Evolutionary conservation across 2,888 invertebrate genomes (phyloP).

Genomic region (Drosophila affinis): DNA sequence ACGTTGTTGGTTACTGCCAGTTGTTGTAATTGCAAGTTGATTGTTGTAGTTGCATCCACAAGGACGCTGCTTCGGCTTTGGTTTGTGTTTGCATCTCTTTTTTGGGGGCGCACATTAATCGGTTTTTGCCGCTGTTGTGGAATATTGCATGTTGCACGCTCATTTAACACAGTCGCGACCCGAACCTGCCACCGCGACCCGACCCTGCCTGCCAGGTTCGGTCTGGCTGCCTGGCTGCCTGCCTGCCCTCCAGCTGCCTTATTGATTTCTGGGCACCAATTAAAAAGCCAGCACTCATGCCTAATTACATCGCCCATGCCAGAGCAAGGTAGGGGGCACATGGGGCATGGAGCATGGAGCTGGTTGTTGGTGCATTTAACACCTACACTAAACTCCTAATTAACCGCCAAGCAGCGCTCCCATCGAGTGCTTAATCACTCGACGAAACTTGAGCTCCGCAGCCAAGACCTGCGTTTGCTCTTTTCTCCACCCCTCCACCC

Average conservation of each 20-base stretch:
- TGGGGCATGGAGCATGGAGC: not conserved
- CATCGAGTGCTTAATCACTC: not conserved
- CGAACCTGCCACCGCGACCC: not conserved
- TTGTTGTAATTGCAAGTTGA: conserved; percentile 17
- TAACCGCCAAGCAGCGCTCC: not conserved
- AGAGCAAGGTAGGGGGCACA: not conserved
- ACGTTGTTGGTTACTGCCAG: conserved; percentile 11
- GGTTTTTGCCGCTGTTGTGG: not conserved
- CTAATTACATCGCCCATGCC: conserved; percentile 54
- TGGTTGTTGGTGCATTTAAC: not conserved
- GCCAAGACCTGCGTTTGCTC: not conserved
- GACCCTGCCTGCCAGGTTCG: not conserved
- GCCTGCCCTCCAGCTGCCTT: conserved; percentile 40
- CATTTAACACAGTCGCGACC: conserved; percentile 1
- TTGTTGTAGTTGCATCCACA: not conserved
- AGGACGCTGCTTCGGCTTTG: not conserved
- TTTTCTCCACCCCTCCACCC: no score
- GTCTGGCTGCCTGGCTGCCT: conserved; percentile 27
- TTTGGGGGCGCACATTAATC: not conserved
- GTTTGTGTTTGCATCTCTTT: not conserved
- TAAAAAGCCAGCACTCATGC: conserved; percentile 64
- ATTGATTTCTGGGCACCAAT: conserved; percentile 66
- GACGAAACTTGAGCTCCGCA: not conserved
- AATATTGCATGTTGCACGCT: not conserved
- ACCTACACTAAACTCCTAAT: not conserved